Evolutionary conservation across 1,140 invertebrate genomes (phyloP).

Genomic region (Meteorus sp.): DNA sequence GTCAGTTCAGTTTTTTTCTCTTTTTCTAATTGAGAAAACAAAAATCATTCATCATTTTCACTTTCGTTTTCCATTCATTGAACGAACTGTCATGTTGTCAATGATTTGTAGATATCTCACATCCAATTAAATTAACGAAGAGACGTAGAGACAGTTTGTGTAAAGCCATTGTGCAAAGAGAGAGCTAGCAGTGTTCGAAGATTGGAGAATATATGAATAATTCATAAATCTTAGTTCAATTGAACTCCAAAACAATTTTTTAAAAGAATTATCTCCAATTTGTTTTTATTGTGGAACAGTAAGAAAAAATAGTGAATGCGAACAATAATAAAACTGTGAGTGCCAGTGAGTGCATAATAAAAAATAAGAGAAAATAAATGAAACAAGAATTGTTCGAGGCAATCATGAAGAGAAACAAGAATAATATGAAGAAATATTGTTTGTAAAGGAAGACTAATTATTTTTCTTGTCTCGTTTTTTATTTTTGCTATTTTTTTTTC

Average conservation of each 20-base stretch:
- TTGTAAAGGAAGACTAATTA: too few species aligned
- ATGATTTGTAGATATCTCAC: neutral
- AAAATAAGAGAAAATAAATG: neutral
- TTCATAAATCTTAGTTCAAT: too few species aligned
- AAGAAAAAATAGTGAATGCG: too few species aligned
- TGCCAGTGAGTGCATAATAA: slow-evolving; percentile 6
- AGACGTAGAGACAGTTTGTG: slow-evolving; percentile 2
- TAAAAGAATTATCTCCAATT: too few species aligned
- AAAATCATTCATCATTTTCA: neutral
- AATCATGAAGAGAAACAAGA: slow-evolving; percentile 12
- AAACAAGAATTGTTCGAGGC: neutral
- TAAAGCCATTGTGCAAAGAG: slow-evolving; percentile 1
- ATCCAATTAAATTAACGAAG: too few species aligned
- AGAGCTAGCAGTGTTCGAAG: slow-evolving; percentile 9
- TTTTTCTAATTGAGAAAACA: slow-evolving; percentile 8
- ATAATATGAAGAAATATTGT: neutral
- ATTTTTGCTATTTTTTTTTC: slow-evolving; percentile 11
- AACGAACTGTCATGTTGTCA: neutral
- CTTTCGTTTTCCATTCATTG: neutral
- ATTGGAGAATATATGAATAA: too few species aligned
- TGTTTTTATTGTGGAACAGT: too few species aligned
- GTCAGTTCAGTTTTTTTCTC: neutral
- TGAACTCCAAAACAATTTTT: too few species aligned
- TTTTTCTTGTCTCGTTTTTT: neutral
- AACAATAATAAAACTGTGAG: neutral